phyloP scores from a whole-genome alignment of 1,140 invertebrate genomes.

The Drosophila saltans region DNA sequence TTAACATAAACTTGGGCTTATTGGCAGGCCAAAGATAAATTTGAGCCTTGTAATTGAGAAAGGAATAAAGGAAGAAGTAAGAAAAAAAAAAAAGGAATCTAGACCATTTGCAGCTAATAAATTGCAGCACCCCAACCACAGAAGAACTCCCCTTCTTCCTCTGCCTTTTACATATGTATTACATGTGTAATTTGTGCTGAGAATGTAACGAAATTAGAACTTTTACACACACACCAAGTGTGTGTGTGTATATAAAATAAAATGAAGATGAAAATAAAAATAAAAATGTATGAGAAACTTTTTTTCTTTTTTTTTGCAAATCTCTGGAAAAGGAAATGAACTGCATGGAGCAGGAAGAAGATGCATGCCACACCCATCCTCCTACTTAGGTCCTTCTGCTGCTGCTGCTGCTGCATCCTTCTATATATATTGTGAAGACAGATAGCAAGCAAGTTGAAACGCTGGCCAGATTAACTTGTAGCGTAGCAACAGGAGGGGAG shows the following conservation, averaged over 20 bases:
- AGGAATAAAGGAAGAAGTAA: too few relatives aligned
- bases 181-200: constrained; percentile 75
- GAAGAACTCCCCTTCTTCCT: background rate
- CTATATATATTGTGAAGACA: constrained; percentile 37
- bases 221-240: constrained; percentile 39
- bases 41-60: constrained; percentile 68
- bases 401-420: background rate
- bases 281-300: constrained; percentile 15
- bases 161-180: constrained; percentile 67
- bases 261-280: constrained; percentile 30
- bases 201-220: constrained; percentile 75
- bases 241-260: constrained; percentile 36
- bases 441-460: constrained; percentile 72
- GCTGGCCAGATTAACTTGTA: constrained; percentile 77
- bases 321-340: constrained; percentile 62
- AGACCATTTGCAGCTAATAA: constrained; percentile 64
- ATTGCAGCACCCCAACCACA: constrained; percentile 37
- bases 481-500: constrained; percentile 5
- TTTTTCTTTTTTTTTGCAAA: constrained; percentile 9
- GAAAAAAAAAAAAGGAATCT: background rate
- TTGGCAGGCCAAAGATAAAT: constrained; percentile 71
- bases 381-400: constrained; percentile 6
- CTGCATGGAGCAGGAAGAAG: constrained; percentile 23
- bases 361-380: constrained; percentile 10
- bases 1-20: constrained; percentile 69